Evolutionary conservation across 2,113 vertebrate species (phyloP).

Genomic region (Guaruba guarouba): DNA sequence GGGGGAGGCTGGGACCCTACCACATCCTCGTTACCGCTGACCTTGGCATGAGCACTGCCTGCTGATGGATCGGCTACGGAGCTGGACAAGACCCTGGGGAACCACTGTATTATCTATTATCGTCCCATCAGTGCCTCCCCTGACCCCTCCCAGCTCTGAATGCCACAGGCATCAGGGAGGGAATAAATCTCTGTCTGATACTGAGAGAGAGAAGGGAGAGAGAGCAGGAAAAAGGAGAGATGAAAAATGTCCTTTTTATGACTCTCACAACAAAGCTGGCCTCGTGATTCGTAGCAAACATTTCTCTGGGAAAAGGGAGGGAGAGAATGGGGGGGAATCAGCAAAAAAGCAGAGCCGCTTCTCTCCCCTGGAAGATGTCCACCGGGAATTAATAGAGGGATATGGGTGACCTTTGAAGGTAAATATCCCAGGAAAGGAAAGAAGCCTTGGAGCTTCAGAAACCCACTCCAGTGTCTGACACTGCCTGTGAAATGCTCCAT

Average conservation of each 20-base stretch:
- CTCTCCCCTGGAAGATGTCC: not conserved
- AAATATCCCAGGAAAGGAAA: conserved; percentile 27
- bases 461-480: not conserved
- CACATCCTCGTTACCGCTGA: conserved; percentile 95
- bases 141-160: conserved; percentile 77
- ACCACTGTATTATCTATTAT: conserved; percentile 90
- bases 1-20: conserved; percentile 76
- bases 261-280: conserved; percentile 64
- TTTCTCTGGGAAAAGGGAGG: conserved; percentile 5
- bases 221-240: conserved; percentile 65
- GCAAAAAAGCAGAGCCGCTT: conserved; percentile 12
- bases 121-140: conserved; percentile 83
- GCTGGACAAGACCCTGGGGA: conserved; percentile 89
- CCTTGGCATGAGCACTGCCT: conserved; percentile 86
- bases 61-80: conserved; percentile 93
- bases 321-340: not conserved
- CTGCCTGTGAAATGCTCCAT: not conserved
- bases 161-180: conserved; percentile 80
- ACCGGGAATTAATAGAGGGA: not conserved
- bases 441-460: not conserved
- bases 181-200: conserved; percentile 96
- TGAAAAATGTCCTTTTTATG: conserved; percentile 74
- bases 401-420: conserved; percentile 58
- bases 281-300: conserved; percentile 13
- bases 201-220: conserved; percentile 48